Evolutionary conservation across 2,888 invertebrate species (phyloP).

Genomic region (Tetranychus truncatus): DNA sequence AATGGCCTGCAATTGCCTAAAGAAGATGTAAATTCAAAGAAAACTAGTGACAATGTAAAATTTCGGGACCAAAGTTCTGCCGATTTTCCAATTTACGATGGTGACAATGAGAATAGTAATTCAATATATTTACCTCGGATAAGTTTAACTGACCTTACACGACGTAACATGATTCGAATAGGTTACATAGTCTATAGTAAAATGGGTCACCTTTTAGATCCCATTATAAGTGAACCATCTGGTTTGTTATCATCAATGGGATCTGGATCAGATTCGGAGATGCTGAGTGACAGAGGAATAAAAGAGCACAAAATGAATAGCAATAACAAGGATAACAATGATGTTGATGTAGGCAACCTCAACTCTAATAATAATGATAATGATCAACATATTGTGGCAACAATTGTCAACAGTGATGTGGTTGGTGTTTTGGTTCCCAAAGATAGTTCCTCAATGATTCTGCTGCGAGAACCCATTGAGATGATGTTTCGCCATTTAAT

Average conservation of each 20-base stretch:
- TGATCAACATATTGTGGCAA: background rate
- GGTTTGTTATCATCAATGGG: background rate
- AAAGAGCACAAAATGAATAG: too few species aligned
- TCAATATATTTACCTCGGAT: background rate
- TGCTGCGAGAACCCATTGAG: conserved; percentile 7
- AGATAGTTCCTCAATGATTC: background rate
- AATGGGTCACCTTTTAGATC: conserved; percentile 5
- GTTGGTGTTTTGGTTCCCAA: conserved; percentile 1
- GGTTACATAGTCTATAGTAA: background rate
- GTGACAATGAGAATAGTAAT: background rate
- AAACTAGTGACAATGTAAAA: background rate
- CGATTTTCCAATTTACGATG: background rate
- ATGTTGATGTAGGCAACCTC: background rate
- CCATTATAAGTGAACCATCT: background rate
- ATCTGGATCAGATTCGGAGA: too few species aligned
- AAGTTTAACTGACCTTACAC: background rate
- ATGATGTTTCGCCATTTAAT: conserved; percentile 62
- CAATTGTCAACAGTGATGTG: conserved; percentile 19
- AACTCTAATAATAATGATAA: background rate
- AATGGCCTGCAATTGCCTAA: background rate
- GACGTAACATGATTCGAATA: background rate
- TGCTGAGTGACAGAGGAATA: too few species aligned
- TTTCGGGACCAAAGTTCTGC: background rate
- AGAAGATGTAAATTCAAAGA: background rate
- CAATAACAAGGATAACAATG: background rate